These are phyloP conservation scores for Drosophila mimica DNA, from an alignment of 2,888 invertebrate genomes.

Conservation along the genomic window DNA sequence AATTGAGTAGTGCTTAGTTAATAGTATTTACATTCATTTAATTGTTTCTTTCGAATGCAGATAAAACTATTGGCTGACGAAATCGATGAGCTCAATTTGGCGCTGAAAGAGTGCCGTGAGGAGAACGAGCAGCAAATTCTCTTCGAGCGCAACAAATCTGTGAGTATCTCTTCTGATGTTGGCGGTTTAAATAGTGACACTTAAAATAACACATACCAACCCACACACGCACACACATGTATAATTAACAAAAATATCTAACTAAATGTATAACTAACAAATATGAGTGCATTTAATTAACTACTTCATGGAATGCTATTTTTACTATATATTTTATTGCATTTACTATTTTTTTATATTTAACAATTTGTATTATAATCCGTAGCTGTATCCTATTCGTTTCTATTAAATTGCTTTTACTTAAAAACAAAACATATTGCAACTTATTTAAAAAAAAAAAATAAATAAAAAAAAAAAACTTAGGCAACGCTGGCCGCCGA, in stretches of 20 bases:
- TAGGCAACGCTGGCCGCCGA: conserved; percentile 82
- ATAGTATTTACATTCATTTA: neutral
- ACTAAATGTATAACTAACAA: conserved; percentile 43
- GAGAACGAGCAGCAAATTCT: conserved; percentile 86
- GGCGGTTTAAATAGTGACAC: conserved; percentile 74
- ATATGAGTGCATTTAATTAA: conserved; percentile 17
- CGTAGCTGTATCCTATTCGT: conserved; percentile 8
- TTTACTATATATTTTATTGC: conserved; percentile 13
- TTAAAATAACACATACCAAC: conserved; percentile 36
- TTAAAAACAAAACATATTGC: conserved; percentile 19
- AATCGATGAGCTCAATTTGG: conserved; percentile 90
- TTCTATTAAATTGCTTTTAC: conserved; percentile 38
- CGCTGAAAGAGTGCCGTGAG: conserved; percentile 86
- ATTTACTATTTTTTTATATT: conserved; percentile 13
- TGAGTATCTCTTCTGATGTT: conserved; percentile 85
- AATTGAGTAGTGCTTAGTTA: neutral
- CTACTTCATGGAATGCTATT: conserved; percentile 22
- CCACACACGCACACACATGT: conserved; percentile 20
- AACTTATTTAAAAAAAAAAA: conserved; percentile 28
- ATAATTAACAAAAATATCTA: conserved; percentile 21
- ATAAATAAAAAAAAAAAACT: conserved; percentile 45
- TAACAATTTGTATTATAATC: conserved; percentile 32
- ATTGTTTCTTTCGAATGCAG: conserved; percentile 53
- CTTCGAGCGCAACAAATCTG: conserved; percentile 86
- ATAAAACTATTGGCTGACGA: conserved; percentile 89